Evolutionary conservation across 2,797 vertebrate species (phyloP), one percentile per base, ranked within the genome.

Genomic region (Melanotaenia nigrans): DNA sequence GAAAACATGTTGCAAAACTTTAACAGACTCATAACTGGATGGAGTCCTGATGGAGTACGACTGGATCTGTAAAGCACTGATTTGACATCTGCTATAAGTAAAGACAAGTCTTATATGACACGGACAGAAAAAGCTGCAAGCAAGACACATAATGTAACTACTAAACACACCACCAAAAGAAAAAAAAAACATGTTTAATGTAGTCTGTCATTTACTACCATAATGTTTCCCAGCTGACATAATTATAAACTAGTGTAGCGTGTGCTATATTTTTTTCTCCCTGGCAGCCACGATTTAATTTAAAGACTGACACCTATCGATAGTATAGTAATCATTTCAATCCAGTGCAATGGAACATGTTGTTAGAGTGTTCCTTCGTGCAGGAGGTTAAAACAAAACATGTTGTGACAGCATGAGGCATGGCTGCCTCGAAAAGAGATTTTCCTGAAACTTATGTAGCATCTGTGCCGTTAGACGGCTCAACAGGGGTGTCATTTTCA

Each of bases 171-270:
- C 36, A 63, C 51, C 28, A 28, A 28, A 28, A 28, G 28, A 28
- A 28, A 56, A 30, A 28, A 77, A 68, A 67, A 58, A 70, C 61
- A 65, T 36, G 51, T 61, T 73, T 61, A 30, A 83, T 77, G 33
- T 42, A 68, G 66, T 79, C 79, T 87, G 30, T 90, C 71, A 86
- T 89, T 85, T 83, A 36, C 64, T 32, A 32, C 36, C 32, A 63
- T 51, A 42, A 13, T 35, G 49, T 79, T 64, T 75, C 56, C 65
- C 72, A 74, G 57, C 68, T 51, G 24, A 62, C 74, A 54, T 83
- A 79, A 89, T 88, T 78, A 78, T 30, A 87, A 47, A 58, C 60
- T 20, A 30, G 12, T 32, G 57, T 14, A 72, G 54, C 77, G 30
- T 32, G 25, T 69, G 32, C 47, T n/a, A n/a, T 56, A 38, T 67